Base-by-base conservation (phyloP, 2,113 vertebrate genomes). In the Antechinus flavipes region DNA sequence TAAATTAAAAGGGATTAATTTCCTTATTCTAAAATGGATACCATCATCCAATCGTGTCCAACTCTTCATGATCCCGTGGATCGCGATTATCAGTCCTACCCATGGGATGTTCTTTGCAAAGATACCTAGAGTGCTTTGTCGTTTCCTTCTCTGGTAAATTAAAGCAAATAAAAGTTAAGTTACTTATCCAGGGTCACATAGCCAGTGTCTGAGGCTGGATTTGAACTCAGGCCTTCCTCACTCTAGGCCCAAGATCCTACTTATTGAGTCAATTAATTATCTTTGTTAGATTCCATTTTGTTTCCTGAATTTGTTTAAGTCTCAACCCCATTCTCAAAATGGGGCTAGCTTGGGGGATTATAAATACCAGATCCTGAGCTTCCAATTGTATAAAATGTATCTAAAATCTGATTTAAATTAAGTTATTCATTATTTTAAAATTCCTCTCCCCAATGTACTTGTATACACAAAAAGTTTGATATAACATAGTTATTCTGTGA, bases 401-500 rank as follows among this genome's bases (percentile, higher is more conserved):
- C 91, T 90, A 94, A 16, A 93, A 90, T 11, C 30, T 35, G 47
- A 53, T 89, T 90, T 94, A 92, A 91, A 90, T 96, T 90, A 95
- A 24, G 35, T 76, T 4, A 93, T 56, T 89, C 91, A 54, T 25
- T 93, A 95, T 95, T 91, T 68, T 61, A 93, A 49, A 49, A 52
- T 91, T 89, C 95, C 90, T 22, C 0, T 42, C 27, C 91, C 54
- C 89, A 95, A 97, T 97, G 95, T 95, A 94, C 58, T 92, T 47
- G 25, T 49, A 35, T 14, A 95, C 90, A 93, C 90, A 95, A 96
- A 94, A 68, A 91, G 68, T 11, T 35, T 55, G 55, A 89, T 96
- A 11, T 94, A 90, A 96, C 6, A 84, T 52, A 91, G 96, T 93
- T n/a, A 76, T 89, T 95, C 42, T 96, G 54, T 93, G 35, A n/a